These are phyloP conservation scores for Hirudo medicinalis DNA, from an alignment of 1,140 invertebrate species.

Conservation along the genomic window DNA sequence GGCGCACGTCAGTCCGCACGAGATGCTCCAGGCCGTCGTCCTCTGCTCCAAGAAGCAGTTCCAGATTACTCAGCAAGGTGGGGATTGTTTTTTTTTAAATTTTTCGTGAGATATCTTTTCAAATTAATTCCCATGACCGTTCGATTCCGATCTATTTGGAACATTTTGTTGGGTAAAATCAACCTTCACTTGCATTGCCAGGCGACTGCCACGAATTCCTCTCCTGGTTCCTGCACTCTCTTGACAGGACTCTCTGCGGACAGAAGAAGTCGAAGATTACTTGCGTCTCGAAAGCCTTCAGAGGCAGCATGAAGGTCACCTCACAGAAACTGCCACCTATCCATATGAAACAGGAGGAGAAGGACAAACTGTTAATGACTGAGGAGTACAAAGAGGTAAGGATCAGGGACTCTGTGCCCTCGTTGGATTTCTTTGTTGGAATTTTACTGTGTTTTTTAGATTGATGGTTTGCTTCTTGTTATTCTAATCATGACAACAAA, in stretches of 20 bases:
- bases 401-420: slow-evolving; percentile 25
- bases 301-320: slow-evolving; percentile 87
- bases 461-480: no score
- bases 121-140: no score
- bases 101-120: no score
- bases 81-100: no score
- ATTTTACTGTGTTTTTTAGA: neutral
- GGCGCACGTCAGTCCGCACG: slow-evolving; percentile 96
- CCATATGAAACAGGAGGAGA: slow-evolving; percentile 76
- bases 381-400: slow-evolving; percentile 59
- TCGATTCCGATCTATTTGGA: no score
- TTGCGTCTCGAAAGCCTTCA: slow-evolving; percentile 86
- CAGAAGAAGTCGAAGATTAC: slow-evolving; percentile 37
- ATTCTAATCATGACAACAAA: no score
- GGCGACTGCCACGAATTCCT: slow-evolving; percentile 86
- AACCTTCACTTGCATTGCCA: no score
- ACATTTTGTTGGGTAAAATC: no score
- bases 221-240: slow-evolving; percentile 86
- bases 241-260: slow-evolving; percentile 59
- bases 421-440: neutral
- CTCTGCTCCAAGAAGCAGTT: slow-evolving; percentile 94
- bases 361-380: slow-evolving; percentile 59
- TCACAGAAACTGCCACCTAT: slow-evolving; percentile 84
- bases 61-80: slow-evolving; percentile 87
- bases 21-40: slow-evolving; percentile 98